These are phyloP conservation scores for Oxyscelio sp. DNA, from an alignment of 2,888 invertebrate genomes.

Conservation along the genomic window DNA sequence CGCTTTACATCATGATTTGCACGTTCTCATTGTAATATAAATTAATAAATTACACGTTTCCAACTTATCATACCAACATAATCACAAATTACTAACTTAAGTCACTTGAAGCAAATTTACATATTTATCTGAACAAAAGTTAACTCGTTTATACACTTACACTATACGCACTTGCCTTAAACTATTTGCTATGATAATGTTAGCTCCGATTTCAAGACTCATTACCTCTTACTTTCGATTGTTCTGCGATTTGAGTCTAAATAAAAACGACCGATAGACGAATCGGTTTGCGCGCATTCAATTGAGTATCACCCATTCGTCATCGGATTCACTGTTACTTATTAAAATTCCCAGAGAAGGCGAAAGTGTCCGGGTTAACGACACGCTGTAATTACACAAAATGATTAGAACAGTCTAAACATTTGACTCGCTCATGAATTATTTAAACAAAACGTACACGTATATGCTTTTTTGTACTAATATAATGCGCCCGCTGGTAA, in stretches of 20 bases:
- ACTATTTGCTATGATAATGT: constrained; percentile 65
- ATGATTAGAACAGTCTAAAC: constrained; percentile 36
- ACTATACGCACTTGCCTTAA: constrained; percentile 37
- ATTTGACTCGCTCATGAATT: constrained; percentile 51
- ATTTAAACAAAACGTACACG: constrained; percentile 24
- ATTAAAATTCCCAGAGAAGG: constrained; percentile 31
- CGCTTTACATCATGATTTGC: constrained; percentile 39
- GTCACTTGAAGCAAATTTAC: constrained; percentile 56
- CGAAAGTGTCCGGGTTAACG: constrained; percentile 35
- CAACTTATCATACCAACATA: constrained; percentile 64
- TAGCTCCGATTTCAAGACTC: constrained; percentile 51
- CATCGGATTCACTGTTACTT: constrained; percentile 26
- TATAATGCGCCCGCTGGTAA: constrained; percentile 25
- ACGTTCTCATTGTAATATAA: constrained; percentile 39
- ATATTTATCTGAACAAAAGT: constrained; percentile 70
- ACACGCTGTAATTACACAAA: constrained; percentile 1
- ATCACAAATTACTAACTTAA: constrained; percentile 67
- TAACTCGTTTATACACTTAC: constrained; percentile 65
- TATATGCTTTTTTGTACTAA: constrained; percentile 40
- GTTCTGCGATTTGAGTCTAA: constrained; percentile 42
- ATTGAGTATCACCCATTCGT: background rate
- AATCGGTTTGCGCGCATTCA: constrained; percentile 1
- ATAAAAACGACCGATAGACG: constrained; percentile 36
- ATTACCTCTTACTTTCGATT: constrained; percentile 72
- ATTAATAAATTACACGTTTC: constrained; percentile 68